These are phyloP conservation scores for Sycobia sp. DNA, from an alignment of 1,140 invertebrate genomes.

Conservation along the genomic window DNA sequence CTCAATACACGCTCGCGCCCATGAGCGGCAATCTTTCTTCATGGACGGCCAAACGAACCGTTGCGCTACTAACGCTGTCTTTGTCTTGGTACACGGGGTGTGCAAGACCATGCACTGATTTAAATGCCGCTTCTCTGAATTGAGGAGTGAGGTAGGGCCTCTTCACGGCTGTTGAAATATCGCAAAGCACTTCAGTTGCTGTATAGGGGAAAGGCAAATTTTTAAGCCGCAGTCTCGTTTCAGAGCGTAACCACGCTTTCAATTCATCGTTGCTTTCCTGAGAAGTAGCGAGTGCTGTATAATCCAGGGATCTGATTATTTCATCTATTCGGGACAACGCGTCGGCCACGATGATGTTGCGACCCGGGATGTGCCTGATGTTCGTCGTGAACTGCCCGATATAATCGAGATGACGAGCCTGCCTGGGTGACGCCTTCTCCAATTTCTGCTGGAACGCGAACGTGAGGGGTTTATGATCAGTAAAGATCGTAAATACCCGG, in stretches of 20 bases:
- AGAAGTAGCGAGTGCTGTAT: too few relatives aligned
- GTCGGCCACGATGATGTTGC: background rate
- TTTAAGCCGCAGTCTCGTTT: background rate
- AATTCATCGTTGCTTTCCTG: background rate
- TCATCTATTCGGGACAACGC: background rate
- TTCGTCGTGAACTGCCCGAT: too few relatives aligned
- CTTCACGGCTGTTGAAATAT: too few relatives aligned
- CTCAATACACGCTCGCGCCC: slow-evolving; percentile 29
- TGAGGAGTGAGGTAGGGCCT: too few relatives aligned
- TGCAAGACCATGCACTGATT: background rate
- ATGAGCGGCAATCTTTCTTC: slow-evolving; percentile 25
- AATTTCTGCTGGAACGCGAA: background rate
- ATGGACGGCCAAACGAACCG: too few relatives aligned
- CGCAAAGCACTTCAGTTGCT: background rate
- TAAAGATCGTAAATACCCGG: too few relatives aligned
- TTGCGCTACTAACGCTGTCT: slow-evolving; percentile 23
- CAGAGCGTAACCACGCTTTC: background rate
- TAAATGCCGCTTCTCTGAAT: too few relatives aligned
- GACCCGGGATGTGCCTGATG: background rate
- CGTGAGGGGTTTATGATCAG: too few relatives aligned
- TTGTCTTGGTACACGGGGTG: slow-evolving; percentile 36
- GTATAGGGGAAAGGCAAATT: background rate
- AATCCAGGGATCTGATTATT: background rate
- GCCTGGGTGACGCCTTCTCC: too few relatives aligned
- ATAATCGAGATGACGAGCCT: too few relatives aligned